Base-by-base conservation (phyloP, 53 echinoderm and acorn worm species). In the Holothuria scabra region DNA sequence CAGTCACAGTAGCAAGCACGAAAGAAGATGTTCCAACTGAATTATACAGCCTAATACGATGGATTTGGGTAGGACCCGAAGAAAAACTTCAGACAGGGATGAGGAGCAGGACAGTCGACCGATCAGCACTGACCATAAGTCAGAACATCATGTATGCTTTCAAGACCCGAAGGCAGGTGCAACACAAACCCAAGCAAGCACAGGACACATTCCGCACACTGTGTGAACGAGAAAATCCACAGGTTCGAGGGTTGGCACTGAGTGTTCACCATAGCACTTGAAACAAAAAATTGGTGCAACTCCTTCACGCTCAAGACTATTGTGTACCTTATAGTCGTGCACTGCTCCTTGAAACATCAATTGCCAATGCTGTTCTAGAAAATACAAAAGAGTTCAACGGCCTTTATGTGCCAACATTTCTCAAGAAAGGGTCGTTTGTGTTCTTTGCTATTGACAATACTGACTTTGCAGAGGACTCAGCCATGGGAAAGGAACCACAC, bases 401-500 rank as follows among this genome's bases (percentile, higher is more conserved):
- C n/a, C 61, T 85, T 19, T 89, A 89, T 59, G 85, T 89, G 1
- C 89, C 89, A 68, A 69, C 85, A 28, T 68, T 13, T 81, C 80
- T n/a, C n/a, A n/a, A n/a, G n/a, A n/a, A n/a, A n/a, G n/a, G n/a
- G n/a, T n/a, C n/a, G n/a, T n/a, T n/a, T 33, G 83, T 90, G 23
- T 86, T 80, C 37, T 90, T 90, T 81, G 85, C 84, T 46, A 74
- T 70, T 14, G 86, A 90, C 67, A 90, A 90, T 66, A 82, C 86
- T 67, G 86, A 90, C 83, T 90, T 90, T 67, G 59, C 82, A 44
- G 87, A 90, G 57, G 90, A 90, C 83, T 87, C 83, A 19, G 20
- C 76, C 23, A 90, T 90, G 90, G 90, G 23, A 90, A 87, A 86
- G 86, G 83, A 71, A 90, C 34, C n/a, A n/a, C n/a, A n/a, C n/a